Evolutionary conservation across 2,113 vertebrate species (phyloP), one percentile per base, ranked within the genome.

Genomic region (Indicator maculatus): DNA sequence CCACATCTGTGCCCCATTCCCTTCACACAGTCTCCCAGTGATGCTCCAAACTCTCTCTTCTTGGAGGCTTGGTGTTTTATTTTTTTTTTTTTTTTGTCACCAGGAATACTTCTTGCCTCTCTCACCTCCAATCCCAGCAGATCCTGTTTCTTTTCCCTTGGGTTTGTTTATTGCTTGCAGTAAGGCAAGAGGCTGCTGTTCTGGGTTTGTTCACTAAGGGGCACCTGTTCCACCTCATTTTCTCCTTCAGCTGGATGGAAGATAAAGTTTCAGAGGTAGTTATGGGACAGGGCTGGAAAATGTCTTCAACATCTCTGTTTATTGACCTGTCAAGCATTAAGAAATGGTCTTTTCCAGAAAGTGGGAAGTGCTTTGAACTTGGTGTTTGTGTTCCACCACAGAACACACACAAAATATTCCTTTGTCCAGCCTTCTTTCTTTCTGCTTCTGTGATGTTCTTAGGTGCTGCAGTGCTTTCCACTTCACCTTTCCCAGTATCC

Each of bases 151-250:
- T 86, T 73, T 38, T 61, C 33, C 24, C 28, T 45, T 67, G 28
- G 38, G 33, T 63, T 93, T 66, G 33, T 52, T 74, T 88, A 4
- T 21, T 59, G 45, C 12, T 69, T 39, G 69, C 33, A 16, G 8
- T 16, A 6, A 55, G n/a, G 36, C 21, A 59, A 41, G 66, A 67
- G 12, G 55, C 72, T 97, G 96, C 66, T 96, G 28, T 97, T 92
- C 96, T 95, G 58, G 14, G n/a, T 92, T 56, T 86, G 84, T 83
- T 86, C 97, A 91, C 96, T 96, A 88, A 96, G 92, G 79, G 97
- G 97, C 93, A 81, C 28, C 72, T 89, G 39, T 84, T 90, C 6
- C 53, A 86, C 28, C 80, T 56, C 38, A 38, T 52, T 91, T n/a
- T 83, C 21, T 26, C 50, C 84, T 83, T 79, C 53, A 45, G 55